Percentiles rank a stretch among this genome's conserved stretches.
These are phyloP conservation scores for Pogona vitticeps DNA, from an alignment of 2,113 vertebrate genomes.

Conservation along the genomic window DNA sequence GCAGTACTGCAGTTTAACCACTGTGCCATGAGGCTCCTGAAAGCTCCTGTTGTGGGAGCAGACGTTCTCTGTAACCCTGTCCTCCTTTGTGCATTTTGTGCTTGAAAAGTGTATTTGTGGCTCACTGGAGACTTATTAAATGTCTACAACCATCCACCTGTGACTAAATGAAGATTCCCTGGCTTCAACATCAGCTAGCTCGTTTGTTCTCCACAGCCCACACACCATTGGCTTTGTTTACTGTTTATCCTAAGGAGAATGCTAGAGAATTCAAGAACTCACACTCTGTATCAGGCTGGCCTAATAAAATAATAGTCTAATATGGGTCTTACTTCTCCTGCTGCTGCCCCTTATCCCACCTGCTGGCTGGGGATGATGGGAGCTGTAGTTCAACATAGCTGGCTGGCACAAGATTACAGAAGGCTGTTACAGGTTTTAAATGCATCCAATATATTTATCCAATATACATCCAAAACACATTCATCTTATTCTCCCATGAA, in stretches of 20 bases:
- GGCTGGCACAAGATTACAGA: not conserved
- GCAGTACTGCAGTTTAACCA: too few species aligned
- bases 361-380: not conserved
- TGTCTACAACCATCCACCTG: not conserved
- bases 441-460: not conserved
- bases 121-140: not conserved
- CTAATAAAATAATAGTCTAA: not conserved
- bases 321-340: not conserved
- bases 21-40: too few species aligned
- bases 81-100: not conserved
- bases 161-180: not conserved
- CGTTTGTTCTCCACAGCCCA: not conserved
- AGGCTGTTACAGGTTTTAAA: not conserved
- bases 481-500: not conserved
- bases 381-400: not conserved
- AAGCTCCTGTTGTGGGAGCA: too few species aligned
- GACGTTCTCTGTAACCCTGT: not conserved
- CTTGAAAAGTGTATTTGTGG: not conserved
- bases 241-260: not conserved
- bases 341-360: too few species aligned
- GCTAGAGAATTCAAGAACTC: not conserved
- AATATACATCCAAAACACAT: not conserved
- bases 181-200: not conserved
- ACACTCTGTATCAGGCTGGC: not conserved
- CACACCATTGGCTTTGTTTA: not conserved